Percentiles rank a stretch among this genome's conserved stretches.
These are phyloP conservation scores for Heliconius congener DNA, from an alignment of 1,140 invertebrate species.

Conservation along the genomic window DNA sequence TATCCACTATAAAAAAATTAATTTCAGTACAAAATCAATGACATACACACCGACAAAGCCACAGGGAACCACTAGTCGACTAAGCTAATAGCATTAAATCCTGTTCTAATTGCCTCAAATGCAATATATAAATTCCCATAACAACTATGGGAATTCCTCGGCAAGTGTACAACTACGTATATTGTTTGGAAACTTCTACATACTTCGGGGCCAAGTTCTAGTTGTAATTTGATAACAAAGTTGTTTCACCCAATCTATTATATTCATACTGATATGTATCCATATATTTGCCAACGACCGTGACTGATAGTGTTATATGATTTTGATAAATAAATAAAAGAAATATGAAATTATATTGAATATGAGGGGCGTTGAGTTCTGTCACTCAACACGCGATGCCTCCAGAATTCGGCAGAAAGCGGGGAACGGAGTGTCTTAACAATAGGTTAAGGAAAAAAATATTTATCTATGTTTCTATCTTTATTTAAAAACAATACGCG, in stretches of 20 bases:
- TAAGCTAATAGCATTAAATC: conserved; percentile 4
- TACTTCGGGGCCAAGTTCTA: conserved; percentile 14
- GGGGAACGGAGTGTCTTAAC: no score
- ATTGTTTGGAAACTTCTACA: conserved; percentile 22
- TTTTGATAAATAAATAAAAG: no score
- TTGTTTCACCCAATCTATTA: conserved; percentile 16
- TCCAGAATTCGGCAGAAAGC: no score
- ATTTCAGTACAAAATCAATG: not conserved
- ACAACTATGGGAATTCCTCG: conserved; percentile 18
- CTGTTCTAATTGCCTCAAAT: not conserved
- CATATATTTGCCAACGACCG: not conserved
- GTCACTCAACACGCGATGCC: no score
- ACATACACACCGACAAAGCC: not conserved
- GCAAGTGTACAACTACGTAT: conserved; percentile 12
- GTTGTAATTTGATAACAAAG: conserved; percentile 26
- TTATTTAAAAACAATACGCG: no score
- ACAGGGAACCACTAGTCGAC: not conserved
- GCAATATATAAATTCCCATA: conserved; percentile 14
- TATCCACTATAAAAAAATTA: not conserved
- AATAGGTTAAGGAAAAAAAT: no score
- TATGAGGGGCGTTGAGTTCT: no score
- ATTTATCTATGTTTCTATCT: no score
- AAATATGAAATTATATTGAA: not conserved
- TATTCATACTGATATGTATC: not conserved
- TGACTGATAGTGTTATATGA: no score